phyloP scores from a whole-genome alignment of 2,113 vertebrate genomes.

The Ptilorrhoa leucosticta region DNA sequence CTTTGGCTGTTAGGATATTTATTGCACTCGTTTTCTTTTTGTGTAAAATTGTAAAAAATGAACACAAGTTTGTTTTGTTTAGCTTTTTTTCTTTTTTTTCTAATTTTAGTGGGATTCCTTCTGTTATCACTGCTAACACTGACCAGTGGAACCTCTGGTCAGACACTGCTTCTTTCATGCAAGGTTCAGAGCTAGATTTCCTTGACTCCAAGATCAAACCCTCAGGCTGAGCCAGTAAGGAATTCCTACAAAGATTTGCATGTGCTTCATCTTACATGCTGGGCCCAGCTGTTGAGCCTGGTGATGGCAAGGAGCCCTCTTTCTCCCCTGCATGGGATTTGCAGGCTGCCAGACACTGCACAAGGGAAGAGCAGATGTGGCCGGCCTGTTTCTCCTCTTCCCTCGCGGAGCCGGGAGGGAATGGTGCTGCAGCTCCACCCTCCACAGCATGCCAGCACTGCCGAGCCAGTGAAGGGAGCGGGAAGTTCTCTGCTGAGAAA shows the following conservation, averaged over 20 bases:
- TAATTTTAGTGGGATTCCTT: neutral
- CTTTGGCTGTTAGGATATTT: slow-evolving; percentile 39
- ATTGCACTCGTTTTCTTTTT: slow-evolving; percentile 5
- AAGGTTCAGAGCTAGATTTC: neutral
- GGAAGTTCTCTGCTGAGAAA: neutral
- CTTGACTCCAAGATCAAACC: slow-evolving; percentile 6
- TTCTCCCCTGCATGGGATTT: slow-evolving; percentile 26
- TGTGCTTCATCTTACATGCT: slow-evolving; percentile 34
- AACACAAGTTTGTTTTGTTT: neutral
- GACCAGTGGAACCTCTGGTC: neutral
- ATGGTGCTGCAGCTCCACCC: slow-evolving; percentile 19
- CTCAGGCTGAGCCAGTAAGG: neutral
- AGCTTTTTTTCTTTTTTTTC: neutral
- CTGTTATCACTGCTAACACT: neutral
- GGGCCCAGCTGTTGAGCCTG: slow-evolving; percentile 39
- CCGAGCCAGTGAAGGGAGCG: neutral
- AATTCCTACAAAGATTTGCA: slow-evolving; percentile 33
- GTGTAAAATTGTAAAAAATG: neutral
- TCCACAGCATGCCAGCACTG: neutral
- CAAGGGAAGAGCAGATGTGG: slow-evolving; percentile 34
- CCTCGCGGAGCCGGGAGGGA: neutral
- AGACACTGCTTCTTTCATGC: neutral
- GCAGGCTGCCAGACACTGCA: slow-evolving; percentile 25
- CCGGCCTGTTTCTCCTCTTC: neutral
- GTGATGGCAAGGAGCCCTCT: slow-evolving; percentile 42